Evolutionary conservation across 2,888 invertebrate species (phyloP).

Genomic region (Polietes domitor): DNA sequence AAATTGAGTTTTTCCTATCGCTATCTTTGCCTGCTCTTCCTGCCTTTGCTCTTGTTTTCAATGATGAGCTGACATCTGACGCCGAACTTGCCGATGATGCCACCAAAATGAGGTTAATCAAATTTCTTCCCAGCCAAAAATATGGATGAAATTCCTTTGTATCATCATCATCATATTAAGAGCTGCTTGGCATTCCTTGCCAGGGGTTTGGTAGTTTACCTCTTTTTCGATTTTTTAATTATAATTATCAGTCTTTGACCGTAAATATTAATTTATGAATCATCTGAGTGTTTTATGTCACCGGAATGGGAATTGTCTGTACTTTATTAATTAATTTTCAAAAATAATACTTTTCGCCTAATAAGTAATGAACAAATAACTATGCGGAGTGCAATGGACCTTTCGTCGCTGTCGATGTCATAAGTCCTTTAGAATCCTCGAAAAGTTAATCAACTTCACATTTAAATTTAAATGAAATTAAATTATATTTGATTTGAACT

Average conservation of each 20-base stretch:
- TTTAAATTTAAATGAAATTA: too few relatives aligned
- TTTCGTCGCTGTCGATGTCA: too few relatives aligned
- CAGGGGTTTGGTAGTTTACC: background rate
- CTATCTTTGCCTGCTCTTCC: background rate
- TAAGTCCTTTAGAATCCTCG: too few relatives aligned
- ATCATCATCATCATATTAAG: too few relatives aligned
- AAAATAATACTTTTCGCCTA: too few relatives aligned
- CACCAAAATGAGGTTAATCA: conserved; percentile 23
- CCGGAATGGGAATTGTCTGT: too few relatives aligned
- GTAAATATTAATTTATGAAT: conserved; percentile 12
- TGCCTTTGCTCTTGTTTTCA: background rate
- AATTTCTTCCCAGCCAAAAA: conserved; percentile 16
- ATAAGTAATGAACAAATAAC: too few relatives aligned
- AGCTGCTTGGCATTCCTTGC: background rate
- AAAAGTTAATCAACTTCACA: too few relatives aligned
- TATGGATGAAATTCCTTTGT: background rate
- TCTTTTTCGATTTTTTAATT: background rate
- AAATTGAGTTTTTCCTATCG: conserved; percentile 44
- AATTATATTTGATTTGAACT: too few relatives aligned
- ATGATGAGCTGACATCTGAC: conserved; percentile 21
- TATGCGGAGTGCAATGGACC: too few relatives aligned
- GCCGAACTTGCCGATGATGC: conserved; percentile 7
- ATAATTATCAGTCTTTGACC: conserved; percentile 21
- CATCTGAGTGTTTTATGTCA: background rate
- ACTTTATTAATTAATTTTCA: too few relatives aligned